These are phyloP conservation scores for Pseudeuparius sepicola DNA, from an alignment of 2,888 invertebrate genomes.

Conservation along the genomic window DNA sequence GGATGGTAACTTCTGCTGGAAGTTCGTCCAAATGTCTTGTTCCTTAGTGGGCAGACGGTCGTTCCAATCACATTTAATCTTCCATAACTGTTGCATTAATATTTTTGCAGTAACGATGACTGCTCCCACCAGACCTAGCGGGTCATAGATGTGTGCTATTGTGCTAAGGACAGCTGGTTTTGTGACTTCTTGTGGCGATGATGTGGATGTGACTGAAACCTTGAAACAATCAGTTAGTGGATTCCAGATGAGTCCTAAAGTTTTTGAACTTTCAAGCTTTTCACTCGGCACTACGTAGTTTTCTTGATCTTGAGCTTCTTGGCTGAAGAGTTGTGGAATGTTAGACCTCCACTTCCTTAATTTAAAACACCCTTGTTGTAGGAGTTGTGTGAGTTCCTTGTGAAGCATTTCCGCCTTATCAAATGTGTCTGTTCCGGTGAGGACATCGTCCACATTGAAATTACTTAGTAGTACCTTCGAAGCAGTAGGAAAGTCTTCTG, in stretches of 20 bases:
- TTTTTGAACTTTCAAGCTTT: slow-evolving; percentile 2
- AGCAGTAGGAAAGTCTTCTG: slow-evolving; percentile 1
- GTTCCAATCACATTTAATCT: too few relatives aligned
- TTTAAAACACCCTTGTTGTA: slow-evolving; percentile 1
- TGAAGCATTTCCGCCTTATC: not conserved
- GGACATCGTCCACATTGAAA: slow-evolving; percentile 11
- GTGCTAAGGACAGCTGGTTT: too few relatives aligned
- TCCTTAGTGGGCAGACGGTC: too few relatives aligned
- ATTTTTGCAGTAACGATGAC: too few relatives aligned
- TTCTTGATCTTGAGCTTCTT: not conserved
- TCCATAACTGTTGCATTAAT: too few relatives aligned
- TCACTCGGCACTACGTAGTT: not conserved
- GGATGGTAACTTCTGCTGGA: too few relatives aligned
- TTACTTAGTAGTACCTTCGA: not conserved
- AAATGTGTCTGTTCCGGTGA: not conserved
- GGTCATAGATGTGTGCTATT: too few relatives aligned
- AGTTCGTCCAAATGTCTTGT: too few relatives aligned
- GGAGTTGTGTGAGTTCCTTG: not conserved
- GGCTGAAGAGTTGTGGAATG: not conserved
- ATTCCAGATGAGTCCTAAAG: not conserved
- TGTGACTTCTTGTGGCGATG: too few relatives aligned
- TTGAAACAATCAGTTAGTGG: not conserved
- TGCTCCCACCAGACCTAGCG: too few relatives aligned
- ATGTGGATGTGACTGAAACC: not conserved
- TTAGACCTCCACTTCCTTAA: slow-evolving; percentile 1